Base-by-base conservation (phyloP, 2,113 vertebrate genomes). In the Leucoraja erinaceus region DNA sequence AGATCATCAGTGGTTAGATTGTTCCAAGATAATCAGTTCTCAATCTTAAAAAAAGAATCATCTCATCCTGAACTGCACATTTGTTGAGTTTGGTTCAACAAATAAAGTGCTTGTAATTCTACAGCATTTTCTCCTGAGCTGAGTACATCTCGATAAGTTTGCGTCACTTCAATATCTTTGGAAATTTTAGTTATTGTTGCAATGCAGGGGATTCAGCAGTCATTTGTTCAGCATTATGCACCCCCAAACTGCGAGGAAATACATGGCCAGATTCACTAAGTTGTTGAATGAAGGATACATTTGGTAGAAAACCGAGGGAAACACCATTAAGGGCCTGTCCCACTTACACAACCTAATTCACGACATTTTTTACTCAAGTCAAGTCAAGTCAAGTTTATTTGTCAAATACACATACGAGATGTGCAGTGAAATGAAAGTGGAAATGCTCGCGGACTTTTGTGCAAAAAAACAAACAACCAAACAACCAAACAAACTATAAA, bases 171-270 rank as follows among this genome's bases (percentile, higher is more conserved):
- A 56, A 1, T 47, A 81, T 54, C 54, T 81, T 81, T 81, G 77
- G 33, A 47, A 20, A 14, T 14, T n/a, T n/a, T n/a, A n/a, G 78
- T 54, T 38, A 54, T 18, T 81, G 54, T 83, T 54, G 0, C 38
- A 56, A 83, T 56, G 79, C 25, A 59, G 22, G 22, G 54, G 56
- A 22, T 33, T 0, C 20, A 11, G 22, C 22, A 83, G 38, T 5
- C 54, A 59, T 6, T 28, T 84, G 83, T 0, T n/a, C 6, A 47
- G 28, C 47, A 25, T 20, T 54, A 56, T 56, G 11, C 54, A 59
- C 83, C 56, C 56, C 61, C 83, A 86, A 86, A 61, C 25, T n/a
- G 56, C 83, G n/a, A 14, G 25, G 56, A 84, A 86, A 86, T 86
- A n/a, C 25, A 61, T 61, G 83, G 25, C 11, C 83, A 63, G 47